These are phyloP conservation scores for Neodontobutis hainanensis DNA, from an alignment of 2,113 vertebrate species.

Conservation along the genomic window DNA sequence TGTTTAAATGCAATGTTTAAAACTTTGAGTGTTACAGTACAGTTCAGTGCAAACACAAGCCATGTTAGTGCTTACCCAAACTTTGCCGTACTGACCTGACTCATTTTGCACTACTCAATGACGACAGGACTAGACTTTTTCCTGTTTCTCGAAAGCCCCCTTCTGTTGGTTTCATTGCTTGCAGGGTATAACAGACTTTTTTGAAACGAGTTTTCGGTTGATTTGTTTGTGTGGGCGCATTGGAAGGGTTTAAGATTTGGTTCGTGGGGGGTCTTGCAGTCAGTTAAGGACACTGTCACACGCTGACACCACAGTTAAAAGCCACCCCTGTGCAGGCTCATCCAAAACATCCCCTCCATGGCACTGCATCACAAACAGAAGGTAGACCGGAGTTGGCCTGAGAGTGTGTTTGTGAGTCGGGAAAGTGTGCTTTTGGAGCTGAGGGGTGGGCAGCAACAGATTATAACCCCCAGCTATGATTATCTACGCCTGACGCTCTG, in stretches of 20 bases:
- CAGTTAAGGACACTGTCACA: slow-evolving; percentile 32
- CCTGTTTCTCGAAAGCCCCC: too few relatives aligned
- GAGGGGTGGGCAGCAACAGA: slow-evolving; percentile 15
- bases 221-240: slow-evolving; percentile 1
- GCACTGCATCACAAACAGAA: slow-evolving; percentile 23
- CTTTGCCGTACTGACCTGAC: too few relatives aligned
- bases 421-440: background rate
- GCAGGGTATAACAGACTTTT: background rate
- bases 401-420: background rate
- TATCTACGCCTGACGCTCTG: slow-evolving; percentile 57
- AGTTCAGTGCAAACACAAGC: too few relatives aligned
- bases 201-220: too few relatives aligned
- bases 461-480: slow-evolving; percentile 56
- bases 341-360: slow-evolving; percentile 28
- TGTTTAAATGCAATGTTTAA: too few relatives aligned
- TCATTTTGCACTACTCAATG: too few relatives aligned
- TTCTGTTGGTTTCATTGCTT: background rate
- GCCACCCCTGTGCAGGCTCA: slow-evolving; percentile 5
- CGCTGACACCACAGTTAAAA: slow-evolving; percentile 38
- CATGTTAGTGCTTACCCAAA: too few relatives aligned
- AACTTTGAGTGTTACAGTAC: too few relatives aligned
- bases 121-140: too few relatives aligned
- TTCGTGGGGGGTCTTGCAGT: slow-evolving; percentile 22
- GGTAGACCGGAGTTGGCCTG: background rate
- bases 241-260: background rate